Percentiles rank a stretch among this genome's conserved stretches.
Conservation (phyloP, 2,888 invertebrate genomes). For the Pseudoips prasinana region DNA sequence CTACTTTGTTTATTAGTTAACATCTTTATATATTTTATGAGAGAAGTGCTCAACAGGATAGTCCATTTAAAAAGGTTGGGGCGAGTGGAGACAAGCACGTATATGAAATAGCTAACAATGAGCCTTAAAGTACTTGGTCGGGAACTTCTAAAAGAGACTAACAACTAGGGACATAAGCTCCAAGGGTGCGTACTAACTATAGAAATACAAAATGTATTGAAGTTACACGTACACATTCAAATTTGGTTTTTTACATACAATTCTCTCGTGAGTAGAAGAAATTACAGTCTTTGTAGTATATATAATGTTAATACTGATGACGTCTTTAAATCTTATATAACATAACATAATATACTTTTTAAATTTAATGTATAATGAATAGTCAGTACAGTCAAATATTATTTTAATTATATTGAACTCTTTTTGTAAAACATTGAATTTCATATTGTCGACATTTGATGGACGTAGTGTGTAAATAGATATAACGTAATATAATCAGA, state of each 20-base stretch:
- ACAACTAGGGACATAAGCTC: slow-evolving; percentile 77
- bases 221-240: slow-evolving; percentile 55
- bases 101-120: slow-evolving; percentile 56
- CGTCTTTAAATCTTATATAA: slow-evolving; percentile 43
- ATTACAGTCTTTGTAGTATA: slow-evolving; percentile 75
- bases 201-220: slow-evolving; percentile 58
- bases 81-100: slow-evolving; percentile 32
- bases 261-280: slow-evolving; percentile 73
- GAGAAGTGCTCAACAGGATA: slow-evolving; percentile 23
- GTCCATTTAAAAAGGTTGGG: too few species aligned
- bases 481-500: slow-evolving; percentile 38
- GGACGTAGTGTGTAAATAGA: slow-evolving; percentile 71
- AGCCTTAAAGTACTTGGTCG: slow-evolving; percentile 79
- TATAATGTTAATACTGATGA: slow-evolving; percentile 73
- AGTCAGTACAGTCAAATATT: slow-evolving; percentile 43
- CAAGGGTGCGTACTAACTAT: slow-evolving; percentile 70
- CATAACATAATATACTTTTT: slow-evolving; percentile 27
- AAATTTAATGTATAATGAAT: slow-evolving; percentile 34
- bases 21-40: slow-evolving; percentile 14
- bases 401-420: slow-evolving; percentile 50
- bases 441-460: slow-evolving; percentile 72
- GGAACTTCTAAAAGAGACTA: slow-evolving; percentile 77
- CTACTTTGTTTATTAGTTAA: slow-evolving; percentile 28
- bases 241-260: slow-evolving; percentile 37
- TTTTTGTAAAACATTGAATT: slow-evolving; percentile 45